These are phyloP conservation scores for Acanthopleura granulata DNA, from an alignment of 2,888 invertebrate species.

Conservation along the genomic window DNA sequence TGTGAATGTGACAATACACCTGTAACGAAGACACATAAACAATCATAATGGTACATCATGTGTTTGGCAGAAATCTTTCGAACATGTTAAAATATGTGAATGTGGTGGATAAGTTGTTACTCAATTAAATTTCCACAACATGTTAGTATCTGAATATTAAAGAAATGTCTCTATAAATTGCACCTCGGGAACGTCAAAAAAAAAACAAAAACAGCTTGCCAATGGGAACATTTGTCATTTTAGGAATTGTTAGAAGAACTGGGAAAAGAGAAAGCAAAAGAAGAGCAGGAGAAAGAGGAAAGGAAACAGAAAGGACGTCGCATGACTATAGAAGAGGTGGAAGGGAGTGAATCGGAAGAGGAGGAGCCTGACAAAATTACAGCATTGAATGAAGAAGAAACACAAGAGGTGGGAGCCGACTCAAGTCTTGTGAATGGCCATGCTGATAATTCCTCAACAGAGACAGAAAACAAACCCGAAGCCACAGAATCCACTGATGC, in stretches of 20 bases:
- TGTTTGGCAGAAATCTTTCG: too few species aligned
- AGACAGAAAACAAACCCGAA: background rate
- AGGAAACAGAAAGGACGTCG: slow-evolving; percentile 57
- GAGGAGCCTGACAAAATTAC: background rate
- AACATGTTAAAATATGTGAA: too few species aligned
- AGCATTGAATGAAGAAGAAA: background rate
- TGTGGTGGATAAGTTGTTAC: too few species aligned
- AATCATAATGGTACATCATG: too few species aligned
- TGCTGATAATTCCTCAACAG: background rate
- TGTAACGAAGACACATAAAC: too few species aligned
- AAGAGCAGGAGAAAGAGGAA: slow-evolving; percentile 40
- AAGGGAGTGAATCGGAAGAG: slow-evolving; percentile 44
- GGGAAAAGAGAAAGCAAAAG: slow-evolving; percentile 34
- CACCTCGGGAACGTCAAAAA: too few species aligned
- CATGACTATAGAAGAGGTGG: slow-evolving; percentile 65
- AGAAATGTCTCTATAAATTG: too few species aligned
- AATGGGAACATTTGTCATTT: slow-evolving; percentile 1
- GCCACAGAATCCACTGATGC: background rate
- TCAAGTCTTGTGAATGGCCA: background rate
- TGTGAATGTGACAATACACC: too few species aligned
- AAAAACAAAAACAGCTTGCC: too few species aligned
- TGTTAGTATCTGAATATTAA: too few species aligned
- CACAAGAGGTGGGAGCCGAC: background rate
- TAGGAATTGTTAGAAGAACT: slow-evolving; percentile 56
- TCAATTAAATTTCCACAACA: too few species aligned